A percentile compares a stretch with the other conserved stretches of the same genome.
Evolutionary conservation across 2,113 vertebrate genomes (phyloP).

Genomic region (Jacana jacana): DNA sequence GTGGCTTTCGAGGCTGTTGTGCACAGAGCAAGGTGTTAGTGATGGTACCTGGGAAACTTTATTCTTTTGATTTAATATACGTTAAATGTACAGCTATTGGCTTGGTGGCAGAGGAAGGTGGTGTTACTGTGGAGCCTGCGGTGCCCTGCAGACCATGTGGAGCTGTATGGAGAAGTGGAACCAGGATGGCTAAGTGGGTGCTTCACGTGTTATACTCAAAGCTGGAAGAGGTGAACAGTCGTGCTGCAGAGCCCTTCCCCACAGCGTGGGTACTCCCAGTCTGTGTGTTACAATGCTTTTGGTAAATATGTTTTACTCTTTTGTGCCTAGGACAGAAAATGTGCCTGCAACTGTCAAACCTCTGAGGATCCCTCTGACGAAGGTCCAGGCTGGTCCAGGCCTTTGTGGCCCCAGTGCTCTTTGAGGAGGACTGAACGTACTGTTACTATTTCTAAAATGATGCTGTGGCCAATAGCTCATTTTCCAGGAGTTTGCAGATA

Average conservation of each 20-base stretch:
- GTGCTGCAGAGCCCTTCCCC: background rate
- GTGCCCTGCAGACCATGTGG: background rate
- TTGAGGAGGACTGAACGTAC: background rate
- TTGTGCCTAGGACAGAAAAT: background rate
- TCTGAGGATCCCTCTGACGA: background rate
- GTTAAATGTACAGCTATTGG: background rate
- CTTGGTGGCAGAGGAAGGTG: background rate
- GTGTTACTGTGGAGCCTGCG: background rate
- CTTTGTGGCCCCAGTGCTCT: background rate
- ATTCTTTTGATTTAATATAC: fast-evolving
- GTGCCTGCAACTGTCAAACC: background rate
- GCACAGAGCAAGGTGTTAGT: no score
- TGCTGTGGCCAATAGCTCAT: background rate
- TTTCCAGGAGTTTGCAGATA: background rate
- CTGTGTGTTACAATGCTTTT: background rate
- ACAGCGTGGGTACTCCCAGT: fast-evolving
- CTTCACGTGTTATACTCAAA: background rate
- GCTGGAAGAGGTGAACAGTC: background rate
- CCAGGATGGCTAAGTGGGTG: background rate
- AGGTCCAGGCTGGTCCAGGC: background rate
- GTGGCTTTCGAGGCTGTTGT: background rate
- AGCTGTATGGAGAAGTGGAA: background rate
- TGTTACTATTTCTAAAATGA: background rate
- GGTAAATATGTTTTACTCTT: background rate
- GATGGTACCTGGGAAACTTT: background rate